These are phyloP conservation scores for Procavia capensis DNA, from an alignment of 2,113 vertebrate genomes.

Conservation along the genomic window DNA sequence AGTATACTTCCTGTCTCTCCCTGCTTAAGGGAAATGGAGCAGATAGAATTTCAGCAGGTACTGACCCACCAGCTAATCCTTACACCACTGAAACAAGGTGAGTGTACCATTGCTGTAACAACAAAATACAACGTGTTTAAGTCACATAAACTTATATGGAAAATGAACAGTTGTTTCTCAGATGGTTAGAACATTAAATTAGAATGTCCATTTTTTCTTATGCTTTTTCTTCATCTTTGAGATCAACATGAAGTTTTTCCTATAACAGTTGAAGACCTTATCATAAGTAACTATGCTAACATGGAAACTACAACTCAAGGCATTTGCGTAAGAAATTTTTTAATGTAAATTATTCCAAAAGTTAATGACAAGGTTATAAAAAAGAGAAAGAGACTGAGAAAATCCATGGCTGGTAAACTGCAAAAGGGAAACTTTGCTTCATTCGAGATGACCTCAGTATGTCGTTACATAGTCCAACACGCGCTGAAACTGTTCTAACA, in stretches of 20 bases:
- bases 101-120: background rate
- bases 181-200: constrained; percentile 57
- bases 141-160: constrained; percentile 49
- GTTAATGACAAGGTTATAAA: constrained; percentile 32
- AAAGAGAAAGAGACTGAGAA: background rate
- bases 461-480: background rate
- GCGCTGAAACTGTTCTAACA: background rate
- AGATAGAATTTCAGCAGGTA: constrained; percentile 51
- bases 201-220: background rate
- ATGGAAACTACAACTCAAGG: constrained; percentile 66
- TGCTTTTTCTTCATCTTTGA: background rate
- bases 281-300: constrained; percentile 74
- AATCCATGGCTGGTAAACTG: background rate
- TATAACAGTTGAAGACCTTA: constrained; percentile 61
- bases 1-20: constrained; percentile 20
- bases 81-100: constrained; percentile 32
- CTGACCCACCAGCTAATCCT: constrained; percentile 17
- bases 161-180: constrained; percentile 58
- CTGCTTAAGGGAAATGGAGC: constrained; percentile 41
- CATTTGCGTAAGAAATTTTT: constrained; percentile 72
- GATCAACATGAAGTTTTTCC: constrained; percentile 61
- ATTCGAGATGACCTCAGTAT: background rate
- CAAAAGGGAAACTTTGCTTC: constrained; percentile 52
- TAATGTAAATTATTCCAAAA: constrained; percentile 64
- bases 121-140: constrained; percentile 61